Evolutionary conservation across 1,140 invertebrate species (phyloP).

Genomic region (Lysiphlebus fabarum): DNA sequence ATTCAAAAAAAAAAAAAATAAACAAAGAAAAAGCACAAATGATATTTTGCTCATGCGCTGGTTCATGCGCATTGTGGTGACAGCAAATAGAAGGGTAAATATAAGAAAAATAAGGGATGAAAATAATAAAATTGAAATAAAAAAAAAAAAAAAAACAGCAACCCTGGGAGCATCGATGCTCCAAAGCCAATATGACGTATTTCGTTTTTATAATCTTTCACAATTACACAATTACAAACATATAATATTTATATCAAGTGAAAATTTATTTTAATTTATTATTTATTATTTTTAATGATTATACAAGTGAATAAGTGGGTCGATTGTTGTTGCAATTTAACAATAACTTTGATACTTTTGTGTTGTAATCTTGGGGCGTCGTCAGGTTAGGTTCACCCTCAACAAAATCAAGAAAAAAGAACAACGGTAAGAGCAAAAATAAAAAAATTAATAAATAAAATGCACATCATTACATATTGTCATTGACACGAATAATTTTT

Average conservation of each 20-base stretch:
- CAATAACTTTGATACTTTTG: neutral
- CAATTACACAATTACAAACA: neutral
- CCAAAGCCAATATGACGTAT: slow-evolving; percentile 4
- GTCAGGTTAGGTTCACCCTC: slow-evolving; percentile 19
- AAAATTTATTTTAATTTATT: no score
- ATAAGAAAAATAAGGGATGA: neutral
- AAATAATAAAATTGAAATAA: neutral
- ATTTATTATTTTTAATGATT: no score
- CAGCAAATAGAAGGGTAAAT: neutral
- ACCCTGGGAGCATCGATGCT: slow-evolving; percentile 8
- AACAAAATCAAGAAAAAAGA: slow-evolving; percentile 1
- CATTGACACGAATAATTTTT: no score
- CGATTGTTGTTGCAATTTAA: no score
- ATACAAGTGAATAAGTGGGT: no score
- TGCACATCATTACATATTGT: neutral
- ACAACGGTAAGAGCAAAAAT: neutral
- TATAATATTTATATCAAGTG: no score
- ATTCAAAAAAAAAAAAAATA: no score
- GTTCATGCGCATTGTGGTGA: neutral
- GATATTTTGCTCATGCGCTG: neutral
- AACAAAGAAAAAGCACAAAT: neutral
- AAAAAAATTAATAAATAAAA: neutral
- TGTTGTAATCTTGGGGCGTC: slow-evolving; percentile 17
- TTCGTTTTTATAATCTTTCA: neutral
- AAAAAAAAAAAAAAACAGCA: slow-evolving; percentile 7